Evolutionary conservation across 2,113 vertebrate genomes (phyloP), one percentile per base, ranked within the genome.

Genomic region (Echinops telfairi): DNA sequence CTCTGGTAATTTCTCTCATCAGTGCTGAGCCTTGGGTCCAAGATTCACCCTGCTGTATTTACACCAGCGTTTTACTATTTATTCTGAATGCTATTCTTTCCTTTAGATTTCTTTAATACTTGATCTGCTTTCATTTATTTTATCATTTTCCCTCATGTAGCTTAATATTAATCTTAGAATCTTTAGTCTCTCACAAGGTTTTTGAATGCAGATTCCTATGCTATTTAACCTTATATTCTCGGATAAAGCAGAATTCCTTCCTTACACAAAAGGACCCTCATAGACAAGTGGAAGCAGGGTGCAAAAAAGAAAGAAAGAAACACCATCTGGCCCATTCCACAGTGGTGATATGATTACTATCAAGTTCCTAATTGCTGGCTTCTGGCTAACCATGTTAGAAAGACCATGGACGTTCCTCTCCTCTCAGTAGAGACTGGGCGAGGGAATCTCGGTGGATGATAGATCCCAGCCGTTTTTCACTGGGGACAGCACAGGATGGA

Each of bases 141-240:
- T 92, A 60, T 77, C 47, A 81, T 71, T 76, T 91, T 79, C 29
- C 88, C 4, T 87, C 25, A 53, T 90, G 10, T 47, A 62, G 73
- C 15, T 33, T 38, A 80, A 86, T 40, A 40, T 93, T 83, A 71
- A 71, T 88, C 47, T 81, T 84, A 75, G 84, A 88, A 36, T 8
- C 80, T 53, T 43, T 90, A 62, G 53, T 71, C 22, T 58, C 31
- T 92, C 33, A 23, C 89, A 66, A 88, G 77, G 53, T 73, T 57
- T 92, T 97, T 93, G 47, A 62, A 38, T 38, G 20, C 27, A 77
- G 47, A 29, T 85, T 16, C 70, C 27, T 89, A 29, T 80, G 29
- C 73, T 20, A 96, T 94, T 94, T 92, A 92, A 89, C 17, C 89
- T 95, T 60, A 90, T 77, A 47, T 81, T 29, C 3, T 92, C 36